Evolutionary conservation across 2,113 vertebrate species (phyloP), one percentile per base, ranked within the genome.

Genomic region (Anseranas semipalmata): DNA sequence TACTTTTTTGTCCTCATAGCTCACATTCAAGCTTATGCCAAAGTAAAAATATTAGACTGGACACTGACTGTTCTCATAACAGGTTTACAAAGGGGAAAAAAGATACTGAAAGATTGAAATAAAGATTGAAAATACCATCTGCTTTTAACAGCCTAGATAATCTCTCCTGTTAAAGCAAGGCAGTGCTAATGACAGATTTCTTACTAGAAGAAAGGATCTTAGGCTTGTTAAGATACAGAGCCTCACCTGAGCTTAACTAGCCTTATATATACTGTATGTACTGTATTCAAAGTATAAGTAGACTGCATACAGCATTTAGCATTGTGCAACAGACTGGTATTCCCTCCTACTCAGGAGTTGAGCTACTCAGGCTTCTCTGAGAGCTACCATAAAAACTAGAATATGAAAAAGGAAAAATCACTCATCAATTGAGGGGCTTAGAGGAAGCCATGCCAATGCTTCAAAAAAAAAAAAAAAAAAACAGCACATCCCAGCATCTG

Each of bases 391-490:
- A 35, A 9, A 80, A 76, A 52, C 4, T 17, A 59, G 43, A 18
- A 21, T 5, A 10, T 7, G 22, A 35, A 60, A 59, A 63, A 81
- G 12, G 22, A 89, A 84, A 85, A 15, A 15, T 11, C n/a, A 7
- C 43, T 33, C 45, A 30, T 79, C 46, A 39, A 28, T 13, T 1
- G 2, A 75, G 37, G 21, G n/a, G 52, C 52, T 87, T 37, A 9
- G 52, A 28, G 33, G 7, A 46, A 82, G 12, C 4, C 17, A 63
- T 0, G 0, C 5, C 24, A 66, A 41, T 1, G 15, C 19, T 67
- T 39, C 62, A 2, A 2, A 50, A 85, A 68, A 79, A 11, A 73
- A 2, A 2, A 50, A 85, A 68, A 79, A 11, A 73, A 30, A 53
- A 91, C 52, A 13, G 37, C 15, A 63, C 33, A 5, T 30, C 0